Conservation (phyloP, 2,113 vertebrate genomes). For the Mus musculus region DNA sequence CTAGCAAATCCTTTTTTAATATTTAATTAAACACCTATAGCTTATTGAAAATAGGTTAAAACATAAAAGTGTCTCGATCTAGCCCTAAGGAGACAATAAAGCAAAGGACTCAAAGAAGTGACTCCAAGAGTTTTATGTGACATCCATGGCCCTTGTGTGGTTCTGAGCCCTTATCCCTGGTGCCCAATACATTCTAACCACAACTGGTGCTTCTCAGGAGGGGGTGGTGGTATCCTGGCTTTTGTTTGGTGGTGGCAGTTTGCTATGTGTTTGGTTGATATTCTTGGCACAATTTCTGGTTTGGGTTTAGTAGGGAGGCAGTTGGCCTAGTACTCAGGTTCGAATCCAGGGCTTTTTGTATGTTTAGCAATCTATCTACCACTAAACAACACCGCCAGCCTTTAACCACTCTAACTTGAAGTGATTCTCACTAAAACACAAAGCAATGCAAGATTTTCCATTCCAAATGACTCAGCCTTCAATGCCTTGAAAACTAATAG, state of each 20-base stretch:
- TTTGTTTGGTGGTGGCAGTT: background rate
- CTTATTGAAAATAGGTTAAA: background rate
- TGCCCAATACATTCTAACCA: background rate
- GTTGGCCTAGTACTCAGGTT: background rate
- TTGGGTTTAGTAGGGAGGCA: no score
- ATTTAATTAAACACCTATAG: no score
- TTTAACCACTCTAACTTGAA: background rate
- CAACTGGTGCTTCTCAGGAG: background rate
- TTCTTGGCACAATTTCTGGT: background rate
- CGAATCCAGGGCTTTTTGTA: background rate
- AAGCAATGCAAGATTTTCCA: background rate
- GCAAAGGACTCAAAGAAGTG: background rate
- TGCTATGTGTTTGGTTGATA: background rate
- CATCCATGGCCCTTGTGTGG: background rate
- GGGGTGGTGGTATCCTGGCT: background rate
- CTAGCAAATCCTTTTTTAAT: background rate
- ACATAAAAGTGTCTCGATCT: background rate
- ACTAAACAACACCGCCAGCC: background rate
- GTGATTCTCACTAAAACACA: background rate
- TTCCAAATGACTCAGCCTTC: background rate
- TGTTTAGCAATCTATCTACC: background rate
- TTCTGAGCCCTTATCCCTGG: background rate
- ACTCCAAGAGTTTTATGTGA: background rate
- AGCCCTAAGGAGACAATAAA: background rate
- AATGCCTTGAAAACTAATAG: background rate